Evolutionary conservation across 2,113 vertebrate species (phyloP).

Genomic region (Stigmatopora argus): DNA sequence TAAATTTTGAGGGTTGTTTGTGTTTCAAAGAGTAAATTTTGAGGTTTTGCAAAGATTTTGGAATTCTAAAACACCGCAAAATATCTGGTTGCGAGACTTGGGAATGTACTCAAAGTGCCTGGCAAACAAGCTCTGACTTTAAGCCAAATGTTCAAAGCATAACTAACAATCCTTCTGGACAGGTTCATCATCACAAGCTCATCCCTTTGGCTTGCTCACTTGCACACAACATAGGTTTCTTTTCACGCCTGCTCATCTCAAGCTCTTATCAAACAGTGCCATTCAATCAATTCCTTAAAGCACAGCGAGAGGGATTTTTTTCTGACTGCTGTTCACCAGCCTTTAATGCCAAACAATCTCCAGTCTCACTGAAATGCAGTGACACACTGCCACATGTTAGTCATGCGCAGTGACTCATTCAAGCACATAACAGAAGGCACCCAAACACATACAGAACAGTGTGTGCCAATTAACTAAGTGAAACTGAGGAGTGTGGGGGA

Average conservation of each 20-base stretch:
- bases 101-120: slow-evolving; percentile 22
- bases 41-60: slow-evolving; percentile 11
- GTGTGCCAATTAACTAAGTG: slow-evolving; percentile 38
- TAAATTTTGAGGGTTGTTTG: no score
- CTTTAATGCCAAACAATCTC: slow-evolving; percentile 1
- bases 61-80: slow-evolving; percentile 7
- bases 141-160: slow-evolving; percentile 37
- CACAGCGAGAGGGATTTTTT: slow-evolving; percentile 14
- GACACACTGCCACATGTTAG: slow-evolving; percentile 6
- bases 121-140: slow-evolving; percentile 30
- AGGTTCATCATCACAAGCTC: slow-evolving; percentile 47
- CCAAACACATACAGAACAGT: slow-evolving; percentile 4
- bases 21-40: slow-evolving; percentile 16
- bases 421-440: slow-evolving; percentile 6
- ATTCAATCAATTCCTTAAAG: slow-evolving; percentile 54
- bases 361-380: background rate
- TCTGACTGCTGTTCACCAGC: background rate
- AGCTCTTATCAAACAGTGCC: slow-evolving; percentile 47
- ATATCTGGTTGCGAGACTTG: slow-evolving; percentile 5
- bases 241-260: slow-evolving; percentile 60
- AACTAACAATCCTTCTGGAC: slow-evolving; percentile 26
- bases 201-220: slow-evolving; percentile 25
- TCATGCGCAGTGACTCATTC: background rate
- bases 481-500: slow-evolving; percentile 22
- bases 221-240: slow-evolving; percentile 32